A percentile compares a stretch with the other conserved stretches of the same genome.
phyloP scores from a whole-genome alignment of 2,113 vertebrate genomes.

The Empidonax traillii region DNA sequence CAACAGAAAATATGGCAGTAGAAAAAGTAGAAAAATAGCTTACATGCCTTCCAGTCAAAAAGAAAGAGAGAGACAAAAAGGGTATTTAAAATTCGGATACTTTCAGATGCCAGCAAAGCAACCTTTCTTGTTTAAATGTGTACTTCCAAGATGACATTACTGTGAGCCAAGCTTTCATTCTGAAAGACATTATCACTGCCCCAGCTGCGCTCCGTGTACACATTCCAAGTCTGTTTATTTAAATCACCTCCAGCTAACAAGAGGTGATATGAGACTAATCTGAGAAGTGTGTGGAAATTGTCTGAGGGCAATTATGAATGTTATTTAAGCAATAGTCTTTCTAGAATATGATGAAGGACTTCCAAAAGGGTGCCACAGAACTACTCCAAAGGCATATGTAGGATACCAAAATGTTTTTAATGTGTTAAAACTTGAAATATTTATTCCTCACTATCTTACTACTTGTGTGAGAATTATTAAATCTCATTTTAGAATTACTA shows the following conservation, averaged over 20 bases:
- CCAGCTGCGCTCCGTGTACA: background rate
- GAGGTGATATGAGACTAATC: background rate
- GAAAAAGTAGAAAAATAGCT: background rate
- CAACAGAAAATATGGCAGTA: background rate
- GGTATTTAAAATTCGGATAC: background rate
- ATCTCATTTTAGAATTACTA: constrained; percentile 29
- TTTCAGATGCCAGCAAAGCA: background rate
- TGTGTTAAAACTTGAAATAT: constrained; percentile 11
- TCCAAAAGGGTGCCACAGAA: background rate
- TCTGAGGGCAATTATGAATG: background rate
- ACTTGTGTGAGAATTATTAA: constrained; percentile 27
- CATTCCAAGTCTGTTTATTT: background rate
- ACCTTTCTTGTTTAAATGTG: background rate
- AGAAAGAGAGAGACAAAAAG: rapidly evolving
- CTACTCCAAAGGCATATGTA: background rate
- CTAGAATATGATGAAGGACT: background rate
- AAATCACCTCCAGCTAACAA: constrained; percentile 16
- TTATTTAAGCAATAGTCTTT: background rate
- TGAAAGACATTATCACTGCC: background rate
- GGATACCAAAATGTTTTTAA: constrained; percentile 2
- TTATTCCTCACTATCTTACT: constrained; percentile 2
- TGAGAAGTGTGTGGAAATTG: background rate
- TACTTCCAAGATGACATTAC: background rate
- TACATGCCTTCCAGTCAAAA: background rate
- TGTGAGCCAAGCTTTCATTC: background rate